Evolutionary conservation across 2,888 invertebrate genomes (phyloP), one percentile per base, ranked within the genome.

Genomic region (Nomada goodeniana): DNA sequence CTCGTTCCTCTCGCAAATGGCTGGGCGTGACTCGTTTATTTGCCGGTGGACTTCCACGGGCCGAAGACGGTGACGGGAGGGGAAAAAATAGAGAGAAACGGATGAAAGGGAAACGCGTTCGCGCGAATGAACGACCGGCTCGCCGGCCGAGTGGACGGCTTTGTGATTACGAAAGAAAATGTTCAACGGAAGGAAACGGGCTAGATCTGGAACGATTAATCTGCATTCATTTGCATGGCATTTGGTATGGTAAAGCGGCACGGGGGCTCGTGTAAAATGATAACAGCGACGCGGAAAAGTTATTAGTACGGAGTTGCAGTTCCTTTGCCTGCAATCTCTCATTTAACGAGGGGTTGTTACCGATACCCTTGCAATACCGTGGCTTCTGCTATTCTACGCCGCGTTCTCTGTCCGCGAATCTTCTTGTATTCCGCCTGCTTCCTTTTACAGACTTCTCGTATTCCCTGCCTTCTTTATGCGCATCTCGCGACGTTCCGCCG

Each of bases 21-120:
- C 80, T 86, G 87, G 88, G 86, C 88, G 88, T 86, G 87, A 68
- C 86, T 85, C 86, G 85, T 88, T 87, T 86, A 87, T 87, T 87
- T 75, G 83, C 73, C 68, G 53, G 70, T 76, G 77, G 81, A 82
- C 76, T 80, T 80, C 82, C 61, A 82, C 80, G 61, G 82, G 57
- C 76, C 69, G 80, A 80, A 72, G 20, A 83, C 80, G 84, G 68
- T 15, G 42, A 63, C 11, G 29, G 18, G 29, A 15, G 9, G 44
- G 26, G 2, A 26, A 23, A 64, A 50, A 23, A 36, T 26, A 15
- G 11, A 10, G 4, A 26, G 18, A 15, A 47, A 20, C 20, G 23
- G 53, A 26, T 44, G 55, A 29, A 57, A 29, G 11, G 55, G 64
- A 18, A 47, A 57, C 64, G 72, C 79, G 76, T 81, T 83, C 81